phyloP scores from a whole-genome alignment of 2,888 invertebrate species.

The Invenusta paracnida region DNA sequence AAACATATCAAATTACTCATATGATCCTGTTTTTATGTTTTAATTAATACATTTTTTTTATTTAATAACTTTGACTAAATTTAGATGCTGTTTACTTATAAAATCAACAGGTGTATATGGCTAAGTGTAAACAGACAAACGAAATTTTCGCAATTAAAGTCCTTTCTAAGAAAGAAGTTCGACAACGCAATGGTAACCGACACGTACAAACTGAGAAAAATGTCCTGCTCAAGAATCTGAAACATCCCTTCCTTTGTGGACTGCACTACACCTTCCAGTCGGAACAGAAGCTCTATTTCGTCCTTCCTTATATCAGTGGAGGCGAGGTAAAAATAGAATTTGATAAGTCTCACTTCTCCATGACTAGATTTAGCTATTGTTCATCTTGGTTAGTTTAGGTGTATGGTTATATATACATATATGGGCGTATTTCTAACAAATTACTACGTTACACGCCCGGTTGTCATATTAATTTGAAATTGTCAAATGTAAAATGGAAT shows the following conservation, averaged over 20 bases:
- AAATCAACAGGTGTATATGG: constrained; percentile 12
- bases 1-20: no score
- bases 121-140: background rate
- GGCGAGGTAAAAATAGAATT: constrained; percentile 24
- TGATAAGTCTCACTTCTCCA: no score
- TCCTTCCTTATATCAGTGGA: background rate
- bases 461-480: no score
- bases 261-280: background rate
- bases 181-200: background rate
- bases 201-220: background rate
- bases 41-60: background rate
- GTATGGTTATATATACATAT: no score
- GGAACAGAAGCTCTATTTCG: background rate
- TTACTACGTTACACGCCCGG: no score
- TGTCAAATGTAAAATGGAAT: no score
- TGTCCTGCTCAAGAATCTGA: background rate
- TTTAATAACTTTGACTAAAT: no score
- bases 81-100: background rate
- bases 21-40: background rate
- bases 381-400: no score
- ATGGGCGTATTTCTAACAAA: no score
- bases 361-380: no score
- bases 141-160: background rate
- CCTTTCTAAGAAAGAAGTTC: background rate
- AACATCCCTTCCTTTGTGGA: constrained; percentile 1